Evolutionary conservation across 92 coral and sea anemone species (phyloP).

Genomic region (Umimayanthus kanabou): DNA sequence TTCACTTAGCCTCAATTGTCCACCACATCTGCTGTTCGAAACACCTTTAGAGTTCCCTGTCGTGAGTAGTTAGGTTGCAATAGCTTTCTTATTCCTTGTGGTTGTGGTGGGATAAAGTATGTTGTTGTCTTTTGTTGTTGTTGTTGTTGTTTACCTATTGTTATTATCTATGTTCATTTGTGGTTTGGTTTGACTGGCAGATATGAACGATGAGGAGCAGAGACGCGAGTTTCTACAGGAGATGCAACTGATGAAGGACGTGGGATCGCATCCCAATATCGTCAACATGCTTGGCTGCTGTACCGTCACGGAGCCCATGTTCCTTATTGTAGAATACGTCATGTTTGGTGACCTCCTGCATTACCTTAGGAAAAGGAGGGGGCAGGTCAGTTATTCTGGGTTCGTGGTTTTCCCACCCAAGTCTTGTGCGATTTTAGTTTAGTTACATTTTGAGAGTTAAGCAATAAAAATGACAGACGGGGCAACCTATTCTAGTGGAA

Average conservation of each 20-base stretch:
- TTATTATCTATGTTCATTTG: too few species aligned
- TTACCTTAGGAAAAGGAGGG: conserved; percentile 76
- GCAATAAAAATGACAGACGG: not conserved
- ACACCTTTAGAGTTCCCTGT: too few species aligned
- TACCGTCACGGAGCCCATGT: conserved; percentile 81
- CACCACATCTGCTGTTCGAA: too few species aligned
- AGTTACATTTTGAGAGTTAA: too few species aligned
- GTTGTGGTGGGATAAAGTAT: too few species aligned
- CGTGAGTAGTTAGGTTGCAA: not conserved
- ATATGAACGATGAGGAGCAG: conserved; percentile 66
- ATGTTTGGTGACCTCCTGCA: conserved; percentile 75
- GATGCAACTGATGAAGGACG: conserved; percentile 83
- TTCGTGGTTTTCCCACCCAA: too few species aligned
- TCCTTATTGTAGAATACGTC: conserved; percentile 73
- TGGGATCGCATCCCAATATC: conserved; percentile 81
- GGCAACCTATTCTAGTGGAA: too few species aligned
- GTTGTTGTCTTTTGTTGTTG: too few species aligned
- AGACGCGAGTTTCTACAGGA: conserved; percentile 77
- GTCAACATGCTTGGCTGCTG: conserved; percentile 88
- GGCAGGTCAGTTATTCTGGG: conserved; percentile 51
- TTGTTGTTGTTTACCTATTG: not conserved
- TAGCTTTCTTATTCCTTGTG: not conserved
- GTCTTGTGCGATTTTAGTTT: too few species aligned
- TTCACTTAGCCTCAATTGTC: too few species aligned
- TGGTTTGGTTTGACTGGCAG: conserved; percentile 21